Evolutionary conservation across 2,797 vertebrate species (phyloP).

Genomic region (Gymnoscopelus microlampas): DNA sequence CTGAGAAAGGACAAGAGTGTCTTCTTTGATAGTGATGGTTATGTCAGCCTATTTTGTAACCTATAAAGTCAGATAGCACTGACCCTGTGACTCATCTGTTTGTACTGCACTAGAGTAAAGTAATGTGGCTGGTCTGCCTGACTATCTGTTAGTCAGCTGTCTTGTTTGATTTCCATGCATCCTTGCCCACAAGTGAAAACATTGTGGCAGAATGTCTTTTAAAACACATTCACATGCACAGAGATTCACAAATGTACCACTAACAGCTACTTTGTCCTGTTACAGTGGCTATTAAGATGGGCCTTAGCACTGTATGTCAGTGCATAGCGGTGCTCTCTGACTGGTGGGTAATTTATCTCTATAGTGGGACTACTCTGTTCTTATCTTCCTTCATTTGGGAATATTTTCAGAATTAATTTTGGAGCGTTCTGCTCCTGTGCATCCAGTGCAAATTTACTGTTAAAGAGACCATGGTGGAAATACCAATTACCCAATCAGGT

Average conservation of each 20-base stretch:
- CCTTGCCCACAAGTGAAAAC: slow-evolving; percentile 5
- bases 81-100: slow-evolving; percentile 13
- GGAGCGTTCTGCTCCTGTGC: slow-evolving; percentile 36
- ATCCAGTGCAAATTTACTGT: slow-evolving; percentile 34
- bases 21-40: not conserved
- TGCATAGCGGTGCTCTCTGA: not conserved
- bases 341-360: slow-evolving; percentile 40
- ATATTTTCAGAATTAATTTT: slow-evolving; percentile 43
- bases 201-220: slow-evolving; percentile 3
- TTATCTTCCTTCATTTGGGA: slow-evolving; percentile 50
- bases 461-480: slow-evolving; percentile 48
- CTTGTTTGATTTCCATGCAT: slow-evolving; percentile 19
- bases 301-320: not conserved
- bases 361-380: slow-evolving; percentile 27
- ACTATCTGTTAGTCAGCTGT: slow-evolving; percentile 22
- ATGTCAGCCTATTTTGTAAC: not conserved
- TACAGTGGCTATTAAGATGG: slow-evolving; percentile 9
- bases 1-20: not conserved
- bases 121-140: not conserved
- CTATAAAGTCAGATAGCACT: not conserved
- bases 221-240: slow-evolving; percentile 3
- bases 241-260: not conserved
- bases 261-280: not conserved
- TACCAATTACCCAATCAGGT: slow-evolving; percentile 61
- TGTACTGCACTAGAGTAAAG: not conserved